phyloP scores from a whole-genome alignment of 2,888 invertebrate genomes.

The Drosophila flavopinicola region DNA sequence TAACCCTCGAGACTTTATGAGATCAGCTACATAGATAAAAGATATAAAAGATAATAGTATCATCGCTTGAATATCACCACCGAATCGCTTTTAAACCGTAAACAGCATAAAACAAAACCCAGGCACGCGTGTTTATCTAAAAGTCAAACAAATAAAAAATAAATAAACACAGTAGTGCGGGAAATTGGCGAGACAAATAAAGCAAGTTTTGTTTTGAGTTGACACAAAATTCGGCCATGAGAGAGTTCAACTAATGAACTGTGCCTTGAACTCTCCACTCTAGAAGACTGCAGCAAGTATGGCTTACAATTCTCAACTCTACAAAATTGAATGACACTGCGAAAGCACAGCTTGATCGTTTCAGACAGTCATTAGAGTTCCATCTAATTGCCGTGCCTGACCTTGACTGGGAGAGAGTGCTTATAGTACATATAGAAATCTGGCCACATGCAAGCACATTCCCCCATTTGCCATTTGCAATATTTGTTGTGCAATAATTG shows the following conservation, averaged over 20 bases:
- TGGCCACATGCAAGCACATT: conserved; percentile 7
- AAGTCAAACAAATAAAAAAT: conserved; percentile 30
- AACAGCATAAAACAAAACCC: conserved; percentile 3
- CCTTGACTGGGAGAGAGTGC: conserved; percentile 19
- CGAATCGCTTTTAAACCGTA: conserved; percentile 1
- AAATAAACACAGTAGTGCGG: conserved; percentile 32
- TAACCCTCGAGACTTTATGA: background rate
- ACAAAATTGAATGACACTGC: background rate
- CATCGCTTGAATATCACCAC: conserved; percentile 4
- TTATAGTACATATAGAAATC: conserved; percentile 6
- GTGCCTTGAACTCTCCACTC: conserved; percentile 12
- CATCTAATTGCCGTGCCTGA: conserved; percentile 20
- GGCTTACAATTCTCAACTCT: background rate
- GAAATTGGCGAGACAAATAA: conserved; percentile 24
- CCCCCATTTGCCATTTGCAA: conserved; percentile 5
- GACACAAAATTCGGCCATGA: conserved; percentile 35
- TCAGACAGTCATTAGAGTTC: conserved; percentile 2
- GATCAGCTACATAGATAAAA: conserved; percentile 2
- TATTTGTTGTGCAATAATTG: conserved; percentile 33
- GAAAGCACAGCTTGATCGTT: background rate
- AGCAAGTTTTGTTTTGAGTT: conserved; percentile 31
- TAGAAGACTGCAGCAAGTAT: conserved; percentile 1
- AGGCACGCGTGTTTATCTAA: conserved; percentile 34
- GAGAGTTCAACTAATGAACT: conserved; percentile 27
- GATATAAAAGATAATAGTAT: conserved; percentile 7